Conservation (phyloP, 2,888 invertebrate genomes). For the Mythimna loreyi region DNA sequence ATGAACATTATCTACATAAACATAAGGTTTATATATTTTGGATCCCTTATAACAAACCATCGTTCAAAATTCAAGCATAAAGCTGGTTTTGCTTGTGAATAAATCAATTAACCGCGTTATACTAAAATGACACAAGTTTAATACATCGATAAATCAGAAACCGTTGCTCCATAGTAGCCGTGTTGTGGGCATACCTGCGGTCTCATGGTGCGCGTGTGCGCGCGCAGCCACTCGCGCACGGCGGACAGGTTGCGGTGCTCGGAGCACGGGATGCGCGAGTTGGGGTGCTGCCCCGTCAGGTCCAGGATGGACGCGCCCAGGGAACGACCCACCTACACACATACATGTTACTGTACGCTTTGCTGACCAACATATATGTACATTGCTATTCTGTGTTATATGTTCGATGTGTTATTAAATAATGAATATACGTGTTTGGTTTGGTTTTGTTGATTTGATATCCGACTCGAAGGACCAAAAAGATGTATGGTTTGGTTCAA, state of each 20-base stretch:
- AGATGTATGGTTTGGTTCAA: too few species aligned
- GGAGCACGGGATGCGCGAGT: conserved; percentile 95
- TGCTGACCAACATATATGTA: neutral
- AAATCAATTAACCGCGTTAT: too few species aligned
- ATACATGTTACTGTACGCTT: neutral
- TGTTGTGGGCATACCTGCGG: conserved; percentile 78
- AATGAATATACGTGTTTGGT: too few species aligned
- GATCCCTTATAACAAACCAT: too few species aligned
- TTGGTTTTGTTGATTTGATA: too few species aligned
- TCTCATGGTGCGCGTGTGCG: conserved; percentile 82
- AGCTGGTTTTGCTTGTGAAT: too few species aligned
- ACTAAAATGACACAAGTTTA: too few species aligned
- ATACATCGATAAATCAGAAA: conserved; percentile 6
- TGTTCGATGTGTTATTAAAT: neutral
- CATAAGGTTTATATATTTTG: too few species aligned
- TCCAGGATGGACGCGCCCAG: conserved; percentile 96
- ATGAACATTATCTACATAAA: too few species aligned
- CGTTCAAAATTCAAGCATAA: too few species aligned
- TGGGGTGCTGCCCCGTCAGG: conserved; percentile 95
- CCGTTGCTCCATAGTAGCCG: neutral
- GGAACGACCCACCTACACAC: conserved; percentile 94
- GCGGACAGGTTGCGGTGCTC: conserved; percentile 94
- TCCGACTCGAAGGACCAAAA: too few species aligned
- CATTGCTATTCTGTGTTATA: neutral
- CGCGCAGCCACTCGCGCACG: conserved; percentile 92